Percentiles rank a stretch among this genome's conserved stretches.
These are phyloP conservation scores for Spodoptera exigua DNA, from an alignment of 2,888 invertebrate genomes.

Conservation along the genomic window DNA sequence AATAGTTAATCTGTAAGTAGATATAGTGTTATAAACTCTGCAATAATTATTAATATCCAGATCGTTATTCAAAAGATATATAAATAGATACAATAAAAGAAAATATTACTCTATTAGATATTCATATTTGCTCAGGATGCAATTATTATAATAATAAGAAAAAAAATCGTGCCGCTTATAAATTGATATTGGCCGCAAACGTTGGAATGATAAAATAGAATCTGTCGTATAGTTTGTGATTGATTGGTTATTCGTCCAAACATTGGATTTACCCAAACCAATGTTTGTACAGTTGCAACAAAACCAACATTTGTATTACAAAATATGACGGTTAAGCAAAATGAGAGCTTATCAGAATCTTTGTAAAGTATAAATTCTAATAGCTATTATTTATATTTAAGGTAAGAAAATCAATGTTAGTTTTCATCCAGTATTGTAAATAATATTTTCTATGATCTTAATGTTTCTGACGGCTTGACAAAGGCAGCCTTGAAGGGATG, in stretches of 20 bases:
- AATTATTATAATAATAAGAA: constrained; percentile 15
- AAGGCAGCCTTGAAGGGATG: constrained; percentile 60
- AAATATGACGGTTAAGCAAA: constrained; percentile 33
- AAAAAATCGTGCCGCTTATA: constrained; percentile 7
- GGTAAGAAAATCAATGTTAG: constrained; percentile 45
- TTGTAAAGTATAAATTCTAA: constrained; percentile 46
- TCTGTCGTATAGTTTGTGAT: not conserved
- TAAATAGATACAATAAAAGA: constrained; percentile 15
- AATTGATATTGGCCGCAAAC: not conserved
- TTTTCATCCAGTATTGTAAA: constrained; percentile 63
- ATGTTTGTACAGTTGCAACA: constrained; percentile 8
- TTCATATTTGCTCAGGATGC: constrained; percentile 4
- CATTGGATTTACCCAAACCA: constrained; percentile 1
- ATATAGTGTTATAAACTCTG: constrained; percentile 4
- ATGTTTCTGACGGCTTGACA: constrained; percentile 65
- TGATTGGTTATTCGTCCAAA: constrained; percentile 10
- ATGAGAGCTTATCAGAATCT: constrained; percentile 57
- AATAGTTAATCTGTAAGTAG: constrained; percentile 16
- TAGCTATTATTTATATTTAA: constrained; percentile 38
- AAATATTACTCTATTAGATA: constrained; percentile 3
- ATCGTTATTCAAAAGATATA: constrained; percentile 22
- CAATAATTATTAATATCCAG: constrained; percentile 15
- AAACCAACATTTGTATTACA: too few species aligned
- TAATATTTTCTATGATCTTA: constrained; percentile 69
- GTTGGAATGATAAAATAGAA: not conserved